Base-by-base conservation (phyloP, 2,797 vertebrate genomes). In the Triplophysa yarkandensis region DNA sequence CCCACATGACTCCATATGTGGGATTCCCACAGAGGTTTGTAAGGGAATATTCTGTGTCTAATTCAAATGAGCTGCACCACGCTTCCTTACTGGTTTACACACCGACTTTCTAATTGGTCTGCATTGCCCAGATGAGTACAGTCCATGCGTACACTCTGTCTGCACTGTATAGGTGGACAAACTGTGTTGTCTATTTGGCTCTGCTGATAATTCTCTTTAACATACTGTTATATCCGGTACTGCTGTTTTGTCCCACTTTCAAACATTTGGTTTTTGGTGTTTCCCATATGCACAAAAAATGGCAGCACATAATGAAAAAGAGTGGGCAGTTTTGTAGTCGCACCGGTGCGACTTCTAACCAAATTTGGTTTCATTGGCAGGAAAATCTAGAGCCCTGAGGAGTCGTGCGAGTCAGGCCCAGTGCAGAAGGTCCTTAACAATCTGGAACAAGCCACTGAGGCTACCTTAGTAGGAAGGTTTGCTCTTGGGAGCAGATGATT, bases 371-470 rank as follows among this genome's bases (percentile, higher is more conserved):
- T 52, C 48, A 52, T 21, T 8, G 3, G 48, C 48, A 13, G 21
- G 48, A 52, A 25, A 52, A 52, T 52, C 48, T 52, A 8, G 21
- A 23, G 48, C 48, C 48, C 48, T 25, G 21, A 52, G 48, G 48
- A 52, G 21, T 52, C 48, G 25, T 19, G 11, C 11, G 21, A 52
- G 48, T 52, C 21, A 25, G 48, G 21, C 48, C 10, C 11, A 21
- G 21, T 25, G 21, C 48, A 50, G 19, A 50, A 50, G 7, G 46
- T 50, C 44, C 46, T 52, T 52, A 25, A 52, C 9, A 52, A 16
- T 43, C 44, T 50, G 16, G 50, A 23, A 46, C 44, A 61, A n/a
- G 58, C 30, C 57, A 62, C 58, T 52, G 11, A 52, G 21, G 48
- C 10, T 52, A 52, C 9, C n/a, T 52, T 52, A 21, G 25, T 25